Evolutionary conservation across 2,888 invertebrate species (phyloP).

Genomic region (Argyresthia albistria): DNA sequence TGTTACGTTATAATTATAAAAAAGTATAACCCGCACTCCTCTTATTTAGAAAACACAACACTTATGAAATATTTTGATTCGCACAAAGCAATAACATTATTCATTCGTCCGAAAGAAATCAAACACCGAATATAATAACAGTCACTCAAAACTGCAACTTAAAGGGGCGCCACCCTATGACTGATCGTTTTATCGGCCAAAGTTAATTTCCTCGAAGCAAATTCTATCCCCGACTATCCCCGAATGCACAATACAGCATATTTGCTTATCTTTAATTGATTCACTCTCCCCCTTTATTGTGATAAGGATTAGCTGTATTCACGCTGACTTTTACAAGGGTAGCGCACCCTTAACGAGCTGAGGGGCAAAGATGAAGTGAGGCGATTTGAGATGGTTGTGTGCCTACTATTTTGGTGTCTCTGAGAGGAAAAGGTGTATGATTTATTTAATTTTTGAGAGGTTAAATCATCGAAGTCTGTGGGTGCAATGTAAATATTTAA

Average conservation of each 20-base stretch:
- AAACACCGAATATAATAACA: no score
- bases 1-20: no score
- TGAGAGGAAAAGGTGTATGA: neutral
- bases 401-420: neutral
- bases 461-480: no score
- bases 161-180: constrained; percentile 1
- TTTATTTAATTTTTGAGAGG: no score
- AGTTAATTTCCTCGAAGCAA: constrained; percentile 37
- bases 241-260: constrained; percentile 51
- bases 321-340: constrained; percentile 71
- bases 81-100: no score
- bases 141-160: no score
- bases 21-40: no score
- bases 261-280: constrained; percentile 74
- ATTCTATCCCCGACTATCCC: constrained; percentile 43
- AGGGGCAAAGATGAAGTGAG: constrained; percentile 24
- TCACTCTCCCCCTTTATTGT: constrained; percentile 57
- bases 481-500: no score
- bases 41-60: no score
- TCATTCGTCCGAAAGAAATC: no score
- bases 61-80: no score
- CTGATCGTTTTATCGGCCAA: constrained; percentile 11
- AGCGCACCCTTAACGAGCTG: constrained; percentile 55
- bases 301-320: constrained; percentile 71
- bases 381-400: neutral